Conservation (phyloP, 2,113 vertebrate species). For the Lepus americanus region DNA sequence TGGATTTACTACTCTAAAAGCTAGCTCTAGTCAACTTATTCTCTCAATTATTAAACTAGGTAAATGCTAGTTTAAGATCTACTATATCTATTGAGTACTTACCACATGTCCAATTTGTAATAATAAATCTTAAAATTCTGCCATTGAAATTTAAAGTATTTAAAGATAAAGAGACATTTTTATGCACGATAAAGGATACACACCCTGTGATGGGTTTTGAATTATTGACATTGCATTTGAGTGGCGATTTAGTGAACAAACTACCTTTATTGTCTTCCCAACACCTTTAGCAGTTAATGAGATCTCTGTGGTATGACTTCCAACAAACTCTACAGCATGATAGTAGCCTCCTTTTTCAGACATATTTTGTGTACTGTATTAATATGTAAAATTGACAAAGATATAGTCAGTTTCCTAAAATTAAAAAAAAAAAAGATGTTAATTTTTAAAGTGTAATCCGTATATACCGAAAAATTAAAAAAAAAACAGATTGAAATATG, state of each 20-base stretch:
- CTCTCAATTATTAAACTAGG: background rate
- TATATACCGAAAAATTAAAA: background rate
- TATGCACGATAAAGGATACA: background rate
- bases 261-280: background rate
- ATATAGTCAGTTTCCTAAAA: background rate
- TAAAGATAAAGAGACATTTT: background rate
- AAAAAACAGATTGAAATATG: background rate
- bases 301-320: background rate
- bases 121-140: background rate
- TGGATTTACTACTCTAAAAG: background rate
- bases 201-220: background rate
- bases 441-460: background rate
- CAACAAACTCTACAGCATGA: background rate
- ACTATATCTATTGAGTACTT: too few relatives aligned
- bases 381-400: background rate
- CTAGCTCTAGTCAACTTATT: background rate
- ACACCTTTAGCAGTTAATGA: background rate
- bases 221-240: background rate
- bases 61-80: background rate
- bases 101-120: background rate
- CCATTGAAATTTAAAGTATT: background rate
- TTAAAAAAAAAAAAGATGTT: background rate
- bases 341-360: background rate
- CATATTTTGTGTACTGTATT: background rate
- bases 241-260: background rate